These are phyloP conservation scores for Clarias gariepinus DNA, from an alignment of 2,113 vertebrate genomes.

Conservation along the genomic window DNA sequence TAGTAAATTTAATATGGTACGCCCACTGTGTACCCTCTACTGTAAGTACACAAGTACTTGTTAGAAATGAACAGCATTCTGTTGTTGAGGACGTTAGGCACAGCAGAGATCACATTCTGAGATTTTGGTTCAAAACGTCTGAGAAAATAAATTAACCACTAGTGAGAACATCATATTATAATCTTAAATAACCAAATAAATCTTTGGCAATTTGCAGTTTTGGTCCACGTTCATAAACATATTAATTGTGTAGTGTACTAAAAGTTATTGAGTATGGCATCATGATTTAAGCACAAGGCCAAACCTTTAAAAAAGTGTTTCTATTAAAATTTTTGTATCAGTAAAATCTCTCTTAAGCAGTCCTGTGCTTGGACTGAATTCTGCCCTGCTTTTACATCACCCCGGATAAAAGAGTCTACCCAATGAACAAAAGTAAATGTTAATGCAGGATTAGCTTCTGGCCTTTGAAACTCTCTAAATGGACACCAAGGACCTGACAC, in stretches of 20 bases:
- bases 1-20: too few relatives aligned
- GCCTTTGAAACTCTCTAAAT: not conserved
- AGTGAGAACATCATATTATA: not conserved
- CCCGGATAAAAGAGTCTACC: not conserved
- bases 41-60: not conserved
- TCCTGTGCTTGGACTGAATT: not conserved
- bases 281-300: not conserved
- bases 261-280: not conserved
- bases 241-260: not conserved
- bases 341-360: not conserved
- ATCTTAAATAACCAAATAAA: not conserved
- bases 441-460: slow-evolving; percentile 10
- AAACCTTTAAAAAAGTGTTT: too few relatives aligned
- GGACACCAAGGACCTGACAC: not conserved
- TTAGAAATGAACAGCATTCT: not conserved
- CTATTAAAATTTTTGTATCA: not conserved
- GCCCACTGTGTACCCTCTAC: too few relatives aligned
- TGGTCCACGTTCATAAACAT: not conserved
- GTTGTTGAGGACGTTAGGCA: not conserved
- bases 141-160: not conserved
- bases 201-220: not conserved
- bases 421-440: not conserved
- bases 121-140: not conserved
- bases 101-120: not conserved
- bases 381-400: not conserved